Conservation (phyloP, 1,140 invertebrate genomes). For the Habropoda laboriosa region DNA sequence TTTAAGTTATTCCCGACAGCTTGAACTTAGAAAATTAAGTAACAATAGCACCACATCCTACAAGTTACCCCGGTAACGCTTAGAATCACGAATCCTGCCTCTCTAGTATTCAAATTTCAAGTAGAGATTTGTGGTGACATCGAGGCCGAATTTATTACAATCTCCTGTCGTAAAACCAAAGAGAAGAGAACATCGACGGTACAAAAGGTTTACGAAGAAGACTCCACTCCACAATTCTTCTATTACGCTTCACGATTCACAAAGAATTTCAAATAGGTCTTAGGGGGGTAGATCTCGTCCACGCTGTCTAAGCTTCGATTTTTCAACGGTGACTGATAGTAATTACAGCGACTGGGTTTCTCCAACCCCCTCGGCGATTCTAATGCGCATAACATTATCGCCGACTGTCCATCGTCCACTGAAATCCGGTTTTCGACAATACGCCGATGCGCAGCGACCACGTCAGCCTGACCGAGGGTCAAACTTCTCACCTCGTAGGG, state of each 20-base stretch:
- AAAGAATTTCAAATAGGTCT: background rate
- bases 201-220: background rate
- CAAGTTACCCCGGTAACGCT: too few relatives aligned
- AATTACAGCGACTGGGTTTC: background rate
- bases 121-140: background rate
- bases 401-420: conserved; percentile 33
- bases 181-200: background rate
- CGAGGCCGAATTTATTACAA: background rate
- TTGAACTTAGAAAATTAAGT: too few relatives aligned
- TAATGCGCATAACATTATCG: conserved; percentile 53
- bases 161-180: background rate
- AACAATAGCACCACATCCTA: too few relatives aligned
- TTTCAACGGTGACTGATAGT: conserved; percentile 24
- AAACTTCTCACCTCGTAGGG: conserved; percentile 17
- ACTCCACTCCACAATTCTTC: background rate
- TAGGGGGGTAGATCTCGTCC: background rate
- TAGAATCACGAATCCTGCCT: too few relatives aligned
- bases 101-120: background rate
- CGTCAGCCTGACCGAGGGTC: conserved; percentile 7
- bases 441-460: conserved; percentile 23
- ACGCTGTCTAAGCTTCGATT: background rate
- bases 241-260: too few relatives aligned
- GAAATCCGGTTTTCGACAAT: conserved; percentile 71
- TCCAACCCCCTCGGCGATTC: background rate
- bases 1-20: too few relatives aligned